Conservation (phyloP, 1,140 invertebrate genomes). For the Trachymyrmex septentrionalis region DNA sequence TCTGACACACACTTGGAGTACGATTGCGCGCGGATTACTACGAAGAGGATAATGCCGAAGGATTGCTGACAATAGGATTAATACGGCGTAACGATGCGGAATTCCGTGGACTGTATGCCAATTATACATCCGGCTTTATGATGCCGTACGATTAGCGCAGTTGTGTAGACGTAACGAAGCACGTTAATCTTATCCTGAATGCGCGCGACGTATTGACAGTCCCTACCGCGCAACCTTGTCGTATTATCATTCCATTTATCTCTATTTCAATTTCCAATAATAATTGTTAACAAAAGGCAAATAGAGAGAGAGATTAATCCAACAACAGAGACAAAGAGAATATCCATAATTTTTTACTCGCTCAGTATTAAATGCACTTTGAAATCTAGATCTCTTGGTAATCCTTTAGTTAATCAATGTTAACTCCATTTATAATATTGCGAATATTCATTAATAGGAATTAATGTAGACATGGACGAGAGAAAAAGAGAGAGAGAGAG, state of each 20-base stretch:
- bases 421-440: neutral
- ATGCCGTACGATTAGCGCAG: constrained; percentile 40
- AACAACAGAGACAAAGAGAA: neutral
- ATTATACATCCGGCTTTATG: constrained; percentile 61
- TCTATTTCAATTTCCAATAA: constrained; percentile 42
- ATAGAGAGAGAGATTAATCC: constrained; percentile 14
- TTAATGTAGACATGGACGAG: neutral
- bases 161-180: constrained; percentile 44
- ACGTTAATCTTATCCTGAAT: constrained; percentile 56
- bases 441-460: neutral
- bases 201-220: constrained; percentile 50
- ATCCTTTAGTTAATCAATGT: neutral
- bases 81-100: constrained; percentile 46
- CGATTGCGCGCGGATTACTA: constrained; percentile 19
- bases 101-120: constrained; percentile 42
- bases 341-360: neutral
- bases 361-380: neutral
- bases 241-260: constrained; percentile 6
- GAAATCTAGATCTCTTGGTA: no score
- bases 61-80: constrained; percentile 57
- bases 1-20: constrained; percentile 41
- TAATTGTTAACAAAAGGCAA: constrained; percentile 29
- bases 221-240: constrained; percentile 12
- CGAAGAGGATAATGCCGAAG: constrained; percentile 43
- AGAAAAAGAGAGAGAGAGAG: no score